Evolutionary conservation across 2,113 vertebrate species (phyloP).

Genomic region (Caranx ignobilis): DNA sequence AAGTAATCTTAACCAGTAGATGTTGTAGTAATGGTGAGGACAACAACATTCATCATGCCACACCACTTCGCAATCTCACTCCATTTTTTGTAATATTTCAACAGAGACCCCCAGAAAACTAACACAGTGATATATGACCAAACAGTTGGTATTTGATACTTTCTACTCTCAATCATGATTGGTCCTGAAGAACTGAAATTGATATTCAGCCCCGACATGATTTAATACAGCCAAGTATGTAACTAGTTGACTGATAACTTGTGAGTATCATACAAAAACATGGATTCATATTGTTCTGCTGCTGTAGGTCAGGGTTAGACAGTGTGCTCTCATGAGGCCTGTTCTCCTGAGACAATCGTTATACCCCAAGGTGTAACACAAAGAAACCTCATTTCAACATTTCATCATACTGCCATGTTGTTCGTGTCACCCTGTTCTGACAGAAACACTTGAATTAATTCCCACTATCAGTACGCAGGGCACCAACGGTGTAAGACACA

Average conservation of each 20-base stretch:
- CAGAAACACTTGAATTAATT: slow-evolving; percentile 32
- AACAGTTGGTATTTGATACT: neutral
- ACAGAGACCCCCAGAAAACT: too few species aligned
- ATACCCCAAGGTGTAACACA: neutral
- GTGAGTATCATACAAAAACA: too few species aligned
- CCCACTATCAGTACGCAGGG: slow-evolving; percentile 37
- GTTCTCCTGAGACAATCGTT: neutral
- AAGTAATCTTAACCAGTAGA: too few species aligned
- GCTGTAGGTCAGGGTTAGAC: neutral
- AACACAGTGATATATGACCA: neutral
- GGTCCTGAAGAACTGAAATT: neutral
- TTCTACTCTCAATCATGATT: neutral
- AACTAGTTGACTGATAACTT: too few species aligned
- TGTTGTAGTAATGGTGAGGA: too few species aligned
- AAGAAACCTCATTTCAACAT: slow-evolving; percentile 6
- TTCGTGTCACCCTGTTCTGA: slow-evolving; percentile 20
- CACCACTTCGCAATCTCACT: too few species aligned
- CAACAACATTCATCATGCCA: too few species aligned
- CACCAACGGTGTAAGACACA: slow-evolving; percentile 22
- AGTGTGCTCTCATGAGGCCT: neutral
- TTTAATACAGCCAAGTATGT: too few species aligned
- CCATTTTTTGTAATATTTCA: too few species aligned
- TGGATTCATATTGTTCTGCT: neutral
- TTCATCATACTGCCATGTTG: slow-evolving; percentile 8
- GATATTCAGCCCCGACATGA: neutral